Evolutionary conservation across 1,140 invertebrate species (phyloP).

Genomic region (Zaprionus kolodkinae): DNA sequence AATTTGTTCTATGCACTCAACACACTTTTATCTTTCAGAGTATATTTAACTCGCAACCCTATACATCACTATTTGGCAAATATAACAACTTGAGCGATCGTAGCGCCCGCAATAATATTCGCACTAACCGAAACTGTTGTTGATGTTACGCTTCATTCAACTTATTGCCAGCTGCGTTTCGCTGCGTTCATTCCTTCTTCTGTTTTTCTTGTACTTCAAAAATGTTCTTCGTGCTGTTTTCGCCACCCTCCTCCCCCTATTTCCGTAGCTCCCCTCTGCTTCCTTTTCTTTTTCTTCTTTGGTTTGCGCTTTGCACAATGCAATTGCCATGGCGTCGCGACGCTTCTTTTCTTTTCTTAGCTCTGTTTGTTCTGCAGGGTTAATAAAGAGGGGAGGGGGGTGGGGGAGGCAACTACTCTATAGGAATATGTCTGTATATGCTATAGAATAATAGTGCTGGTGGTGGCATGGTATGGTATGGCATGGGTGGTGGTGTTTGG

Average conservation of each 20-base stretch:
- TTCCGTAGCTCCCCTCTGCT: not conserved
- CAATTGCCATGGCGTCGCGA: constrained; percentile 7
- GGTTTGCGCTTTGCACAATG: constrained; percentile 46
- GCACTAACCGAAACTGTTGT: constrained; percentile 12
- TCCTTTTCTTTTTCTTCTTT: not conserved
- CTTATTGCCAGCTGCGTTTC: constrained; percentile 44
- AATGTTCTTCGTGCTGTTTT: constrained; percentile 14
- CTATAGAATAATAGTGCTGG: not conserved
- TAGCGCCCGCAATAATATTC: not conserved
- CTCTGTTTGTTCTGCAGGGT: constrained; percentile 13
- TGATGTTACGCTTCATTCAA: constrained; percentile 23
- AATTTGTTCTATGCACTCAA: not conserved
- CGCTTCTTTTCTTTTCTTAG: constrained; percentile 17
- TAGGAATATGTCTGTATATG: not conserved
- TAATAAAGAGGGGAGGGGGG: constrained; percentile 21
- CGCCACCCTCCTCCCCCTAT: not conserved
- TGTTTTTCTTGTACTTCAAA: constrained; percentile 28
- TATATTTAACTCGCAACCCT: not conserved
- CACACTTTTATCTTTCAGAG: not conserved
- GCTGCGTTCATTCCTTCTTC: too few species aligned
- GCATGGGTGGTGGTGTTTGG: not conserved
- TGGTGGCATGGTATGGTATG: not conserved
- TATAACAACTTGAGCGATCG: not conserved
- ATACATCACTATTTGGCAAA: not conserved
- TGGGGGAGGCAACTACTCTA: not conserved